Evolutionary conservation across 2,113 vertebrate genomes (phyloP), one percentile per base, ranked within the genome.

Genomic region (Eurypyga helias): DNA sequence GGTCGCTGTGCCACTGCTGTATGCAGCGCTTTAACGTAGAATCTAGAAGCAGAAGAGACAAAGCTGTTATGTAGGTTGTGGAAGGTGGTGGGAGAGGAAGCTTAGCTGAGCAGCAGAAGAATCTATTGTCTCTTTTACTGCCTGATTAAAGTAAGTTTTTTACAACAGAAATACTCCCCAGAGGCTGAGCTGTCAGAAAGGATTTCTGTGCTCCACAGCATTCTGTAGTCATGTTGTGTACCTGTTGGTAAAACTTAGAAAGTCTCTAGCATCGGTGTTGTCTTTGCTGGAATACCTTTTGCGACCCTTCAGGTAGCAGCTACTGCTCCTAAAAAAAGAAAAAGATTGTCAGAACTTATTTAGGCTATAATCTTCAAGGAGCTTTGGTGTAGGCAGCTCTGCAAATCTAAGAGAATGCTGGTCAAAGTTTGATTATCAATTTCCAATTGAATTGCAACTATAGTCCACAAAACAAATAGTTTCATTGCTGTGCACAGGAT

Each of bases 231-330:
- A 1, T 33, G 23, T 17, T 36, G 8, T 52, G 51, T 13, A 2
- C 24, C 34, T 41, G 1, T 2, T 13, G 8, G 41, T 54, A 36
- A 15, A 17, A 4, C 83, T 49, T 7, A 2, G 33, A 1, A 1
- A 13, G 41, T 34, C 66, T 13, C 80, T 25, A 17, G 55, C 17
- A 11, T 28, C 1, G 0, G 1, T 11, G 28, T 3, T 23, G 34
- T n/a, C 75, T 41, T 25, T 34, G 49, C 79, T 73, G 23, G 34
- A 17, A 46, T 57, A 49, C 34, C 25, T 51, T 17, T 13, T 38
- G 73, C 0, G 13, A 43, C 31, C 15, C 38, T 60, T 81, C 0
- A 8, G 16, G 13, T 7, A 52, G 34, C 60, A 70, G 41, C 24
- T 66, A 1, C 46, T 1, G 3, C n/a, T 79, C n/a, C 65, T 31